These are phyloP conservation scores for Malurus splendens DNA, from an alignment of 2,797 vertebrate genomes.

Conservation along the genomic window DNA sequence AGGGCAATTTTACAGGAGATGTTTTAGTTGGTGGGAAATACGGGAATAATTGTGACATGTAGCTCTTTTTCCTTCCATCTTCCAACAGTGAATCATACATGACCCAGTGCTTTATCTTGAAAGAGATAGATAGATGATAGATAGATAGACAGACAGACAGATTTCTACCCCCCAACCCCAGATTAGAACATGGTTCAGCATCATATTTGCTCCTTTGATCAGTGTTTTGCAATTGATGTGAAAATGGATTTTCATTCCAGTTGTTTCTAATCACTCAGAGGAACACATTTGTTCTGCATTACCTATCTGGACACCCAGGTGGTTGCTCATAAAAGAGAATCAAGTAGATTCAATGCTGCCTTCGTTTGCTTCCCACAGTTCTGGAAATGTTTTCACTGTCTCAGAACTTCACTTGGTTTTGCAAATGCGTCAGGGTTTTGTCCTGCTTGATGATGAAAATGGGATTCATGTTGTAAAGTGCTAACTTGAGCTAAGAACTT, in stretches of 20 bases:
- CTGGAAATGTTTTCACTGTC: not conserved
- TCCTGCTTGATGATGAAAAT: not conserved
- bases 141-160: not conserved
- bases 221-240: conserved; percentile 17
- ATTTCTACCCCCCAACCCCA: not conserved
- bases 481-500: not conserved
- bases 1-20: conserved; percentile 29
- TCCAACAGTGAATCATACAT: not conserved
- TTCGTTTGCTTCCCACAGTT: not conserved
- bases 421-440: not conserved
- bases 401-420: not conserved
- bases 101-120: not conserved
- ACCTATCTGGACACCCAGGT: conserved; percentile 44
- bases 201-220: conserved; percentile 37
- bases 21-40: conserved; percentile 14
- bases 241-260: conserved; percentile 34
- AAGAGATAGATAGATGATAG: accelerated
- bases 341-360: not conserved
- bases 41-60: not conserved
- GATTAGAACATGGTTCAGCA: not conserved
- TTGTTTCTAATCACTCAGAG: conserved; percentile 52
- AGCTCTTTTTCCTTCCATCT: not conserved
- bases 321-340: not conserved
- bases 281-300: conserved; percentile 48
- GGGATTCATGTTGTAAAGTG: not conserved